Conservation (phyloP, 2,888 invertebrate species). For the Dolomedes plantarius region DNA sequence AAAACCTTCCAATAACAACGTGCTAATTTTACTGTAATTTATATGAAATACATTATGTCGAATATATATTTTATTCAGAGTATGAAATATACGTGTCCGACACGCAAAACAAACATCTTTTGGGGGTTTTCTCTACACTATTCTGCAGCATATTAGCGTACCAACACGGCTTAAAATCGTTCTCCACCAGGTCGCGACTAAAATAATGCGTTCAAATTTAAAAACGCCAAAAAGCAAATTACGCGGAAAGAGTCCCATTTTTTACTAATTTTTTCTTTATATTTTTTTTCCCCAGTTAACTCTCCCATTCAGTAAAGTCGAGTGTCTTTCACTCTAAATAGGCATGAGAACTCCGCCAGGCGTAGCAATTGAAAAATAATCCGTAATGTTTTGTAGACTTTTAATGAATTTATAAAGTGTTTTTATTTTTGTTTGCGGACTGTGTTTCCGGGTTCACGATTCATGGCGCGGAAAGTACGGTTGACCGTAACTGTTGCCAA, state of each 20-base stretch:
- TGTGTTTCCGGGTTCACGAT: not conserved
- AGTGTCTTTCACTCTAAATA: not conserved
- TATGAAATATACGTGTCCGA: too few relatives aligned
- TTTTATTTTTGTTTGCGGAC: not conserved
- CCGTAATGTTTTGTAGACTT: not conserved
- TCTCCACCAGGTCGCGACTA: not conserved
- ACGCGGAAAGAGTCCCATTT: not conserved
- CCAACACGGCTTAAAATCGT: too few relatives aligned
- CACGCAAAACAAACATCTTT: too few relatives aligned
- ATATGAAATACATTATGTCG: too few relatives aligned
- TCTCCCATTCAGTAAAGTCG: not conserved
- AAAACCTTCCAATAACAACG: too few relatives aligned
- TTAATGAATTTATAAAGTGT: slow-evolving; percentile 5
- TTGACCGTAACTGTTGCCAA: slow-evolving; percentile 14
- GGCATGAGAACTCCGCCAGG: not conserved
- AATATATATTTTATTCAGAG: too few relatives aligned
- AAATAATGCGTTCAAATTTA: not conserved
- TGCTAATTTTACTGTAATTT: too few relatives aligned
- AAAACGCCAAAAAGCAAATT: slow-evolving; percentile 5
- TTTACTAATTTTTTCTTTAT: not conserved
- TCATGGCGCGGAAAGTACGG: not conserved
- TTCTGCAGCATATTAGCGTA: too few relatives aligned
- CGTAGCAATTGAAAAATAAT: slow-evolving; percentile 1
- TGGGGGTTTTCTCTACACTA: too few relatives aligned
- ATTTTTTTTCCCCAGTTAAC: not conserved